Evolutionary conservation across 2,797 vertebrate genomes (phyloP), one percentile per base, ranked within the genome.

Genomic region (Ciconia nigra): DNA sequence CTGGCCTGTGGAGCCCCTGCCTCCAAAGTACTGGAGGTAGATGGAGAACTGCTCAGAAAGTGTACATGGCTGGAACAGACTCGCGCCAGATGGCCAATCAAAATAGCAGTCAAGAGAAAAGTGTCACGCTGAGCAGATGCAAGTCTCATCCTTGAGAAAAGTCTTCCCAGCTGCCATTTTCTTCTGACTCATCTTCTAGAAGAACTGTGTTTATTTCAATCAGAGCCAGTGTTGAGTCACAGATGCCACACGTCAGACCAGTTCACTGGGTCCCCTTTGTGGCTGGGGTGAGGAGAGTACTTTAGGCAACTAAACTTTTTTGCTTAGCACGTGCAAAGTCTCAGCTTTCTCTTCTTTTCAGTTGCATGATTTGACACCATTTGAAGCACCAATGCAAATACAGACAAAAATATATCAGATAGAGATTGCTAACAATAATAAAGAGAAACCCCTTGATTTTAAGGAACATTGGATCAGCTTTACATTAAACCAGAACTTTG

Each of bases 31-130:
- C 93, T 96, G 81, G 42, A 95, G 89, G 59, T 85, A 78, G 84
- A 80, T 41, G 46, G 35, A 89, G 76, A 96, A 92, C 15, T 78
- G 33, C 37, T 97, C 58, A 69, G 95, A 93, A 93, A 7, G 0
- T 70, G 77, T 96, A 95, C 35, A 79, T 94, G 91, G 69, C 93
- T 96, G 93, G 89, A 97, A 92, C 80, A 93, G 82, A 61, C 71
- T 83, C 7, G 1, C 22, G 49, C 85, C 96, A 97, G 96, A 97
- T 96, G 94, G 96, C 70, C 91, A 93, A 81, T 93, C 63, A 83
- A 95, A 96, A 93, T 93, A 97, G 94, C 92, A 95, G 46, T 95
- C 93, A 81, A 72, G 42, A 92, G 87, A 90, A 96, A 90, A 97
- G 74, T 87, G 84, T 94, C 90, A 83, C 41, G 87, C 28, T 5